phyloP scores from a whole-genome alignment of 1,140 invertebrate genomes.

The Pseudomyrmex flavicornis region DNA sequence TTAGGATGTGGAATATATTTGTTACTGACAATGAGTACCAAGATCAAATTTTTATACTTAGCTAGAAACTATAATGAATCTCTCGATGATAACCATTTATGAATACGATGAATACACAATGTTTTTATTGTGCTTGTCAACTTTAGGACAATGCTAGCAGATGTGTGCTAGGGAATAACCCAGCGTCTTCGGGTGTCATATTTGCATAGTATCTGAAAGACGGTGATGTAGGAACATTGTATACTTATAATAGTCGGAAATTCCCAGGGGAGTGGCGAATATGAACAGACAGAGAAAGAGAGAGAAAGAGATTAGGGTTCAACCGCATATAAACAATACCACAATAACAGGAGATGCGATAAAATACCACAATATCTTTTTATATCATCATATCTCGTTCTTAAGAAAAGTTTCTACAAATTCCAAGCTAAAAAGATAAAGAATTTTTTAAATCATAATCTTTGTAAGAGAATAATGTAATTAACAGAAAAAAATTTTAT shows the following conservation, averaged over 20 bases:
- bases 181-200: neutral
- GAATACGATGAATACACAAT: conserved; percentile 7
- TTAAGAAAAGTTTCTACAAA: neutral
- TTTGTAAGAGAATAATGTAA: too few species aligned
- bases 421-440: neutral
- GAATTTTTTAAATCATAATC: neutral
- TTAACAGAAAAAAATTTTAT: too few species aligned
- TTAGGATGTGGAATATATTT: neutral
- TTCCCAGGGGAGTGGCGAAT: conserved; percentile 40
- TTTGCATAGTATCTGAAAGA: neutral
- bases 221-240: neutral
- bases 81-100: conserved; percentile 1
- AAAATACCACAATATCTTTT: conserved; percentile 1
- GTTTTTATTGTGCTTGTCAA: conserved; percentile 9
- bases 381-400: neutral
- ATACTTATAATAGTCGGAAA: conserved; percentile 18
- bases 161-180: neutral
- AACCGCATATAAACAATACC: neutral
- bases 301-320: conserved; percentile 17
- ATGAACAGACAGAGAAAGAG: neutral
- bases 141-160: neutral
- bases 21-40: neutral
- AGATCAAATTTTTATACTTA: neutral
- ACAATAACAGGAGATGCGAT: too few species aligned
- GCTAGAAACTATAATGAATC: conserved; percentile 7